Evolutionary conservation across 2,113 vertebrate species (phyloP), one percentile per base, ranked within the genome.

Genomic region (Cyanoliseus patagonus): DNA sequence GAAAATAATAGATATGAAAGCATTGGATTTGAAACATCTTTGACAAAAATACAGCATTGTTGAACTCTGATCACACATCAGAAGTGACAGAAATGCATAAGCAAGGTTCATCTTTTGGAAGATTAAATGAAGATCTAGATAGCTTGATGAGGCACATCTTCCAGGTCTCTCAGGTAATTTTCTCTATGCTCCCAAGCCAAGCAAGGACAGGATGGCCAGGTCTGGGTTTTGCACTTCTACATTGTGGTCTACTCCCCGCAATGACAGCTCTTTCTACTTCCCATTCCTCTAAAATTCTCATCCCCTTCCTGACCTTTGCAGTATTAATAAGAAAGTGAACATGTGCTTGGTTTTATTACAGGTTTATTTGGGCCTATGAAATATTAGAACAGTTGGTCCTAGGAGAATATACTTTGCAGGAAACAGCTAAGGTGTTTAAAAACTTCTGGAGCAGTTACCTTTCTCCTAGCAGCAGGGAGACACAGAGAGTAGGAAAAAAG

Each of bases 21-120:
- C 6, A 3, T 64, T 3, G 17, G 63, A 88, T 82, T 90, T 95
- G 64, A 96, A 96, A 82, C 57, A 51, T 42, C 82, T 94, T 62
- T 81, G 82, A 90, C 82, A 93, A 92, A 93, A 95, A 53, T 31
- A 61, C 6, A 88, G 61, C 64, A 83, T 64, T 88, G 73, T 61
- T 97, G 92, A 93, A 93, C 82, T 77, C 78, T 83, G 68, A 86
- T 94, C 84, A 74, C 44, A 73, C 61, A 93, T 95, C 90, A 95
- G 86, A 93, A 90, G 61, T 90, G 88, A 96, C 92, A 96, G 92
- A 86, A 90, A 84, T 22, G 57, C 66, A 63, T 77, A 73, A 92
- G 46, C 17, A 80, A 22, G 1, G 8, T 51, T 83, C 17, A 73
- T 69, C 42, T 76, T 90, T 76, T 44, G 25, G 83, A 85, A 93